Evolutionary conservation across 2,113 vertebrate species (phyloP).

Genomic region (Triplophysa dalaica): DNA sequence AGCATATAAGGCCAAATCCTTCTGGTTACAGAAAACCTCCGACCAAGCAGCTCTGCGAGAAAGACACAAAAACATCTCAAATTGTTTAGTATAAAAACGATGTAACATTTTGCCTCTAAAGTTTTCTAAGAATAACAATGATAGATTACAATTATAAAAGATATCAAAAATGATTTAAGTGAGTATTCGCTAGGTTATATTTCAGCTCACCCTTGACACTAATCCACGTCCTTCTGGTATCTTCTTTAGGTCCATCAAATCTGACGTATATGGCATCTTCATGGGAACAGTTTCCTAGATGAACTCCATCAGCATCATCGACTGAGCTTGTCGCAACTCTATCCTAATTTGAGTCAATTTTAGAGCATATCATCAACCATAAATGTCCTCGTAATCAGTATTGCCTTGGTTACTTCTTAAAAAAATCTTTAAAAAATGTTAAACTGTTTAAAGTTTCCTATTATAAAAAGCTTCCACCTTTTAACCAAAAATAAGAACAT

Average conservation of each 20-base stretch:
- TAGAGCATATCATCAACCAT: not conserved
- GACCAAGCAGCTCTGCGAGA: slow-evolving; percentile 85
- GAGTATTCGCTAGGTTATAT: no score
- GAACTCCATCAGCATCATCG: slow-evolving; percentile 61
- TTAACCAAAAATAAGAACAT: no score
- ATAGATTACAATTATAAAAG: not conserved
- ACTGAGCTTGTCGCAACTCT: slow-evolving; percentile 52
- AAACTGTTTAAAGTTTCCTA: no score
- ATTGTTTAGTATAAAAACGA: not conserved
- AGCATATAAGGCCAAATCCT: slow-evolving; percentile 97
- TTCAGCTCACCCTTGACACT: slow-evolving; percentile 78
- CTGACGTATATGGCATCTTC: slow-evolving; percentile 79
- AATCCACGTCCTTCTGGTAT: slow-evolving; percentile 83
- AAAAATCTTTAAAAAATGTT: no score
- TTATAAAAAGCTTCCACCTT: no score
- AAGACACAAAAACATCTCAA: not conserved
- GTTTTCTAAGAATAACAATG: not conserved
- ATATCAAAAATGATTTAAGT: no score
- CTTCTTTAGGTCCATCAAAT: slow-evolving; percentile 81
- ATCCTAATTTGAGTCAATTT: slow-evolving; percentile 17
- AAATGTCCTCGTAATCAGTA: not conserved
- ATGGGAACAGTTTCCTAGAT: slow-evolving; percentile 12
- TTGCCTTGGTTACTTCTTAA: no score
- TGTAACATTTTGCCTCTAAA: not conserved
- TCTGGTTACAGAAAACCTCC: slow-evolving; percentile 86